Evolutionary conservation across 2,888 invertebrate genomes (phyloP), one percentile per base, ranked within the genome.

Genomic region (Ophonus ardosiacus): DNA sequence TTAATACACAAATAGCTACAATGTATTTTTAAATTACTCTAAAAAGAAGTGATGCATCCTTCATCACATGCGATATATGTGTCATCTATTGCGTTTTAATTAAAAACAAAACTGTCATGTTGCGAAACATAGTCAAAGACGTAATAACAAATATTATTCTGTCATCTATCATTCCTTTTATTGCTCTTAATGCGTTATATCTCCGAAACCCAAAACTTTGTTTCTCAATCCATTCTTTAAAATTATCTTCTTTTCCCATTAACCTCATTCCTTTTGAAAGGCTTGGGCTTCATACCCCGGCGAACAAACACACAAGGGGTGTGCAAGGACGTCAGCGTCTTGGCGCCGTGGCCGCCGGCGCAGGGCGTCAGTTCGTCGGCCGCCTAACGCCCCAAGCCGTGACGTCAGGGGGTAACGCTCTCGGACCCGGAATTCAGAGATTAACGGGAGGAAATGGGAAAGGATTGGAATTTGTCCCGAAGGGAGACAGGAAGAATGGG

Each of bases 321-420:
- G 31, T 24, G 21, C 31, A 40, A 40, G 40, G 38, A 68, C 68
- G 68, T 68, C 17, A 40, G 15, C 17, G 68, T 68, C 68, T 63
- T 7, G 68, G 68, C 68, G 68, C 68, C 40, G 31, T 31, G 59
- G 18, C 18, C 18, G 31, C 17, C 63, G 63, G 21, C 63, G 43
- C 31, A 6, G 13, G 68, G 68, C 68, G 68, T 68, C 68, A 17
- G 40, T 68, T 68, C 68, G 68, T 68, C 68, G 68, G 40, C 63
- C 63, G 63, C 24, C 63, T 13, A 63, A 63, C 63, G 24, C 63
- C 63, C 63, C 10, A 4, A 4, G 3, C 8, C 0, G 38, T 68
- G 68, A 68, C 68, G 68, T 68, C 68, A 68, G 7, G 8, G 31
- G 24, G 68, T 68, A 17, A 18, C 63, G 63, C 13, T 18, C 63